Evolutionary conservation across 2,888 invertebrate species (phyloP), one percentile per base, ranked within the genome.

Genomic region (Pseudeuparius sepicola): DNA sequence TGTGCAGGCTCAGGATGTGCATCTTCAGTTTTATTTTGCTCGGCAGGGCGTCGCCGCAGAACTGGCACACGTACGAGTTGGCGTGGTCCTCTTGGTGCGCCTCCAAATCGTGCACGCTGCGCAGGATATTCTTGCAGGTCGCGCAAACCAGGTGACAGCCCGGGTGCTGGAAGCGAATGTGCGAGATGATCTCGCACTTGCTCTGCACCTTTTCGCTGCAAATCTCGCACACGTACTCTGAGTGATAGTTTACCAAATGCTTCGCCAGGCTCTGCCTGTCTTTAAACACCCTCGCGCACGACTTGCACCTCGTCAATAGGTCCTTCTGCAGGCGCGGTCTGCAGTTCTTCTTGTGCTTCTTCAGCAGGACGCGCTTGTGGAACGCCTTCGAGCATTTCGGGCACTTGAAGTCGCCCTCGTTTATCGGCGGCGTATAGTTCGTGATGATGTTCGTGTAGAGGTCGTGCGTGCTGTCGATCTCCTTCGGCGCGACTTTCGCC

Each of bases 311-410:
- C 2, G 69, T 69, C 10, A 69, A 44, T n/a, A 69, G 44, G 48
- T 70, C 69, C 43, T 70, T 70, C 43, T 70, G 70, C 23, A 59
- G 46, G 14, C 53, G 55, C 2, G 57, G 61, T 15, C 59, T 51
- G 48, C 73, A 73, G 40, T 71, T 71, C 44, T 70, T 72, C 56
- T 68, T 66, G 49, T 73, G 73, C 48, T 72, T 71, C 37, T 68
- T 66, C 13, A 72, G 49, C 11, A 72, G 50, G 33, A 69, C 63
- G 27, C 67, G 63, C 43, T 72, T 71, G 40, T 68, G 66, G 50
- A 73, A 73, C 4, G 65, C 62, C 49, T 71, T 71, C 24, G 64
- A 61, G 44, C 71, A 71, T 44, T 70, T 71, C 2, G 65, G 64
- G 36, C 71, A 71, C 34, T 67, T 66, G 48, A 65, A 68, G 4